phyloP scores from a whole-genome alignment of 64 coral and sea anemone species.

The Acropora tenuis region DNA sequence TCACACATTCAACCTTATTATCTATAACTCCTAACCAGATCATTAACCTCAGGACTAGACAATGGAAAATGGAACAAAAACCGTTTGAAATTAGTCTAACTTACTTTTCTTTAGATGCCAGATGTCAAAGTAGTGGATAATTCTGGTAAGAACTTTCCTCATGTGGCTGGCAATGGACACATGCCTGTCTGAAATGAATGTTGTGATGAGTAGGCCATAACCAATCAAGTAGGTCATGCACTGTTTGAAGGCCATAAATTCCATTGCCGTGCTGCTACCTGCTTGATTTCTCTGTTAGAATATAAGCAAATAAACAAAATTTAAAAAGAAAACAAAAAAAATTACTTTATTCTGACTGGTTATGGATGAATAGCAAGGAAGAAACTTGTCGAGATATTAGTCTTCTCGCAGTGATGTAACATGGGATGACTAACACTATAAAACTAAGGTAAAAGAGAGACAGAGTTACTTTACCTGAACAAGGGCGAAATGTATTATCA shows the following conservation, averaged over 20 bases:
- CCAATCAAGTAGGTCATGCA: conserved; percentile 39
- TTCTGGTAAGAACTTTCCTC: conserved; percentile 1
- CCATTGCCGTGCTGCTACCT: conserved; percentile 25
- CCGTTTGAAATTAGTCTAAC: neutral
- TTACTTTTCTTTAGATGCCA: conserved; percentile 57
- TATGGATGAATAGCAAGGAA: neutral
- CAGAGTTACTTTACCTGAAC: conserved; percentile 7
- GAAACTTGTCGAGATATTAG: neutral
- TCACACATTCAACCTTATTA: neutral
- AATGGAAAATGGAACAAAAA: neutral
- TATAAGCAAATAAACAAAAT: conserved; percentile 19
- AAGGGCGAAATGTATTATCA: conserved; percentile 5
- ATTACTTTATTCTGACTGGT: neutral
- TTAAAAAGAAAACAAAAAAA: neutral
- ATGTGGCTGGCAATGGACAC: conserved; percentile 31
- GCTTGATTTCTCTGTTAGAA: conserved; percentile 47
- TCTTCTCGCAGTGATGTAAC: conserved; percentile 1
- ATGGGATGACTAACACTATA: neutral
- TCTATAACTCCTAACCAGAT: neutral
- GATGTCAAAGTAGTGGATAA: conserved; percentile 34
- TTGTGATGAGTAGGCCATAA: conserved; percentile 39
- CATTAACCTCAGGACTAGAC: conserved; percentile 2
- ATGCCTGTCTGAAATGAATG: conserved; percentile 39
- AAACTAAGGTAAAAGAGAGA: conserved; percentile 1
- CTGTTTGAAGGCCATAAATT: conserved; percentile 26